These are phyloP conservation scores for Oryzaephilus surinamensis DNA, from an alignment of 1,140 invertebrate genomes.

Conservation along the genomic window DNA sequence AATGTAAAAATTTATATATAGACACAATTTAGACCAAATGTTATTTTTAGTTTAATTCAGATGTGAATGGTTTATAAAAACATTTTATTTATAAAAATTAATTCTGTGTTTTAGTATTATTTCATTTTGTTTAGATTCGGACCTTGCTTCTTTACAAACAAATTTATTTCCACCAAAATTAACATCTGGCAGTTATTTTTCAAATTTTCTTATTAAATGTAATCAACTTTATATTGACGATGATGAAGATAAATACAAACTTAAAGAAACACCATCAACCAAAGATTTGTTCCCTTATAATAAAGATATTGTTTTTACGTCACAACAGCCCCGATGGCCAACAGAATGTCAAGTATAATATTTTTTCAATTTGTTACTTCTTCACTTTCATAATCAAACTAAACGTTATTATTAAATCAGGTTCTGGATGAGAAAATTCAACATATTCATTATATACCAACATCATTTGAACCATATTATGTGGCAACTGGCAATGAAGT, in stretches of 20 bases:
- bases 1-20: too few relatives aligned
- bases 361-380: conserved; percentile 2
- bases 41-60: too few relatives aligned
- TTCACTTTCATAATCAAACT: conserved; percentile 1
- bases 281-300: conserved; percentile 56
- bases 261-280: conserved; percentile 28
- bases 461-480: conserved; percentile 71
- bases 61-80: too few relatives aligned
- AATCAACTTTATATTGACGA: conserved; percentile 5
- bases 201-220: conserved; percentile 6
- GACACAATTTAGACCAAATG: too few relatives aligned
- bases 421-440: conserved; percentile 71
- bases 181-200: conserved; percentile 4
- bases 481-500: conserved; percentile 62
- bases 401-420: conserved; percentile 39
- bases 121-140: too few relatives aligned
- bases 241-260: conserved; percentile 3
- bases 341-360: conserved; percentile 70
- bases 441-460: conserved; percentile 62
- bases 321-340: conserved; percentile 74
- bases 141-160: conserved; percentile 1
- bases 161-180: conserved; percentile 5
- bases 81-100: too few relatives aligned
- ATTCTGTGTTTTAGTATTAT: too few relatives aligned
- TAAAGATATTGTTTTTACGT: conserved; percentile 49